Evolutionary conservation across 2,797 vertebrate species (phyloP).

Genomic region (Acipenser oxyrinchus): DNA sequence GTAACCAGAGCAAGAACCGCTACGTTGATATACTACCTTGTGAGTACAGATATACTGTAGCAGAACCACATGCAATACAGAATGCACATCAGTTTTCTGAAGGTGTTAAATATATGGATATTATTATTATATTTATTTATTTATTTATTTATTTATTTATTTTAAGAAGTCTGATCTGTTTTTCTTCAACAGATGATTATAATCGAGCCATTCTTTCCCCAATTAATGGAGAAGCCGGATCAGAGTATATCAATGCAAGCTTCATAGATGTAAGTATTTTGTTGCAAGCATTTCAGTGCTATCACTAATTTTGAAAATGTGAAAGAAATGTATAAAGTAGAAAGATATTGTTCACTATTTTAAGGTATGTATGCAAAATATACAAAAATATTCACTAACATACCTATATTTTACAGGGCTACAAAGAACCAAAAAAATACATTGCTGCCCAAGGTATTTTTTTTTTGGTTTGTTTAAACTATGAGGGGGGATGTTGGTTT

Average conservation of each 20-base stretch:
- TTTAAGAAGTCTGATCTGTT: conserved; percentile 13
- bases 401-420: conserved; percentile 70
- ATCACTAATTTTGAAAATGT: background rate
- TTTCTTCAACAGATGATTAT: conserved; percentile 71
- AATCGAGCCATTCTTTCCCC: conserved; percentile 80
- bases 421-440: conserved; percentile 88
- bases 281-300: background rate
- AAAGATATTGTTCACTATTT: too few species aligned
- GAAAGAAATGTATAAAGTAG: too few species aligned
- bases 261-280: conserved; percentile 76
- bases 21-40: conserved; percentile 96
- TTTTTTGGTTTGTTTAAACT: background rate
- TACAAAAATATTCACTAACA: too few species aligned
- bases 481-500: background rate
- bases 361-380: too few species aligned
- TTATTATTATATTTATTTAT: conserved; percentile 4
- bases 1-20: conserved; percentile 82
- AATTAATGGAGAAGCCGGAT: conserved; percentile 61
- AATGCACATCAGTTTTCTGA: background rate
- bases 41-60: conserved; percentile 48
- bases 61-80: background rate
- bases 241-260: conserved; percentile 94
- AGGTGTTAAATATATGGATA: background rate
- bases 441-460: conserved; percentile 92
- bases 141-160: too few species aligned